phyloP scores from a whole-genome alignment of 2,888 invertebrate genomes.

The Acleris cristana region DNA sequence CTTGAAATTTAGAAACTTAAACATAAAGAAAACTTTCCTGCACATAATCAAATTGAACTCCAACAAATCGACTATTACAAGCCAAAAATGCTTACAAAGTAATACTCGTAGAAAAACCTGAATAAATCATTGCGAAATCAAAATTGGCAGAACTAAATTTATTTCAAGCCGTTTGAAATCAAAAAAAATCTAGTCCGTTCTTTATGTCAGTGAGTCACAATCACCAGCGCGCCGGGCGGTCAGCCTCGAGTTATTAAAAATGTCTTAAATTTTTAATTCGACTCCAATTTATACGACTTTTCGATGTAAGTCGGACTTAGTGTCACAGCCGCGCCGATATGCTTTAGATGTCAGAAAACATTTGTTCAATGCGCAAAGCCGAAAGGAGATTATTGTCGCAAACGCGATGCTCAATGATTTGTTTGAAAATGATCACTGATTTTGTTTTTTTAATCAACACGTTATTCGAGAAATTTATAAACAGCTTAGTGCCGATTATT shows the following conservation, averaged over 20 bases:
- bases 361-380: slow-evolving; percentile 71
- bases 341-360: slow-evolving; percentile 68
- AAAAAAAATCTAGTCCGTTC: slow-evolving; percentile 11
- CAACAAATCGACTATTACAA: too few species aligned
- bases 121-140: neutral
- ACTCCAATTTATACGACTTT: slow-evolving; percentile 74
- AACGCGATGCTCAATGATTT: slow-evolving; percentile 56
- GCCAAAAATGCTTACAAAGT: too few species aligned
- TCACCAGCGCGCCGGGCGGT: slow-evolving; percentile 43
- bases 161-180: too few species aligned
- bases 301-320: slow-evolving; percentile 76
- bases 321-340: slow-evolving; percentile 68
- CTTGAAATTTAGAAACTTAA: too few species aligned
- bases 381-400: slow-evolving; percentile 60
- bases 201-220: slow-evolving; percentile 35
- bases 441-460: slow-evolving; percentile 41
- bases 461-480: neutral
- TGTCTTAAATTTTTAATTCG: slow-evolving; percentile 71
- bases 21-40: too few species aligned
- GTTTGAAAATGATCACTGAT: slow-evolving; percentile 49
- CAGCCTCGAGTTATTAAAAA: slow-evolving; percentile 65
- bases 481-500: slow-evolving; percentile 3
- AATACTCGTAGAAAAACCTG: too few species aligned
- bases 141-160: neutral
- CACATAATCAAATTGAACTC: too few species aligned